Base-by-base conservation (phyloP, 1,140 invertebrate genomes). In the Neocloeon triangulifer region DNA sequence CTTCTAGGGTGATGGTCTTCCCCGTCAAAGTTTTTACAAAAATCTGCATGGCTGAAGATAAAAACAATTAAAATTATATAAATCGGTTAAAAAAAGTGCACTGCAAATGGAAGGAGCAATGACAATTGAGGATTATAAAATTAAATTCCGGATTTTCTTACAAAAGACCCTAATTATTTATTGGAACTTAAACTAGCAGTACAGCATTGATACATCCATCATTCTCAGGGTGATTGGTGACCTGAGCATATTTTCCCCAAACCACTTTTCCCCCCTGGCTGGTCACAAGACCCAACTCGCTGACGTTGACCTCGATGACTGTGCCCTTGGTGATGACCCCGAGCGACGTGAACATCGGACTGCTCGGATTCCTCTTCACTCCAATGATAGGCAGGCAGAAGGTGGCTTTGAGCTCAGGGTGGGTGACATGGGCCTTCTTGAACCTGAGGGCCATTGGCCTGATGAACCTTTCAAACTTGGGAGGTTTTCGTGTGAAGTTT, bases 121-220 rank as follows among this genome's bases (percentile, higher is more conserved):
- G n/a, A n/a, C n/a, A n/a, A n/a, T n/a, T n/a, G n/a, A 23, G 22
- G 22, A n/a, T 8, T 28, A 28, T 28, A 28, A 8, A 14, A 7
- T 12, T 12, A 12, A 28, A 6, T 12, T 7, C 7, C 6, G 15
- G 15, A 28, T 12, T 12, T 16, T 17, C 14, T 30, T 30, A 16
- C 9, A 18, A 2, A 26, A 25, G 4, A 3, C 7, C 9, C 13
- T 17, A 12, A 33, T 25, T 25, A 16, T 4, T 22, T 2, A 32
- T 44, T 37, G 35, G 1, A 45, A 44, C 40, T 76, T 73, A 98
- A 41, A 97, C 81, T 47, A 99, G 64, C 28, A 99, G 59, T 36
- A 99, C 82, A 51, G 92, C 91, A 72, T 99, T 99, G 28, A 99
- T 95, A 51, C 92, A 97, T 18, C 95, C 95, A 70, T 99, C 95